A percentile compares a stretch with the other conserved stretches of the same genome.
These are phyloP conservation scores for Papilio helenus DNA, from an alignment of 1,140 invertebrate species.

Conservation along the genomic window DNA sequence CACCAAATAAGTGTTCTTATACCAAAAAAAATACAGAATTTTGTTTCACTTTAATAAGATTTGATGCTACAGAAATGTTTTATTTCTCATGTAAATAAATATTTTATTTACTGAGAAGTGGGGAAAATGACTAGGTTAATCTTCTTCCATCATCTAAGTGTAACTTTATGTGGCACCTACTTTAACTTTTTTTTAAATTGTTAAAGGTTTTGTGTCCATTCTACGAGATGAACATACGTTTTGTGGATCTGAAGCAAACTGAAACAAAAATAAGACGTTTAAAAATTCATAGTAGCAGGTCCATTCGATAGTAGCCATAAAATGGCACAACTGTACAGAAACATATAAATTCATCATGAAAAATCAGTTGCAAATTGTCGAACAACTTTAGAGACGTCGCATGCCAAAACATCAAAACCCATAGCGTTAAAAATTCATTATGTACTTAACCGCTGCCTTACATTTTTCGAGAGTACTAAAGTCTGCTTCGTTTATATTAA, in stretches of 20 bases:
- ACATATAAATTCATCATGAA: neutral
- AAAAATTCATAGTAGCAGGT: neutral
- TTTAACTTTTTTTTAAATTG: too few relatives aligned
- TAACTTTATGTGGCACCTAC: too few relatives aligned
- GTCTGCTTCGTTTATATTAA: conserved; percentile 82
- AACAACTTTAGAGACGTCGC: conserved; percentile 21
- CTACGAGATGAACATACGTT: too few relatives aligned
- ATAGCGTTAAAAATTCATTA: conserved; percentile 76
- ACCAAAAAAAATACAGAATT: neutral
- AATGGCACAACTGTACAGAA: neutral
- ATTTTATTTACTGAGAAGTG: too few relatives aligned
- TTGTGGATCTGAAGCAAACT: too few relatives aligned
- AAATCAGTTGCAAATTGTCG: neutral
- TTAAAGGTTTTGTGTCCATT: too few relatives aligned
- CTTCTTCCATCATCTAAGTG: too few relatives aligned
- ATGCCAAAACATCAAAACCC: conserved; percentile 57
- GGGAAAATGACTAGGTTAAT: too few relatives aligned
- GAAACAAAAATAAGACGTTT: too few relatives aligned
- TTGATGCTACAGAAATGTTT: too few relatives aligned
- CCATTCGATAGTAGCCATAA: neutral
- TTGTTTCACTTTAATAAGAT: too few relatives aligned
- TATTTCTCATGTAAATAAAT: too few relatives aligned
- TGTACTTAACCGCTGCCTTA: conserved; percentile 69
- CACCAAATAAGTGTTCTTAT: conserved; percentile 3
- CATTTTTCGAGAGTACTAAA: conserved; percentile 82